phyloP scores from a whole-genome alignment of 2,113 vertebrate species.

The Tamias sibiricus region DNA sequence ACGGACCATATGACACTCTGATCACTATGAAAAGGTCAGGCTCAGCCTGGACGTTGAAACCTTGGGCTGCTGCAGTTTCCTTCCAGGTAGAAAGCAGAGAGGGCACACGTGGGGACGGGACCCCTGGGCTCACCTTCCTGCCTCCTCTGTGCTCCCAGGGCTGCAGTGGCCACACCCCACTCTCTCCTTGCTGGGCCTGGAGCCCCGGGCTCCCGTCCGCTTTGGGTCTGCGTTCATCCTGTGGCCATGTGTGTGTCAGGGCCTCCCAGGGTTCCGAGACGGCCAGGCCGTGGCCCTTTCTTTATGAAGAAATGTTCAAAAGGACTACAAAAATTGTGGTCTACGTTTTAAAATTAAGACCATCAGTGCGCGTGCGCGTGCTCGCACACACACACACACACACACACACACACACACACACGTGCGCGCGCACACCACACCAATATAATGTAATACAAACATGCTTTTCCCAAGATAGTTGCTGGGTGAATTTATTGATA shows the following conservation, averaged over 20 bases:
- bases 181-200: neutral
- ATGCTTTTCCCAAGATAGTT: neutral
- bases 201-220: neutral
- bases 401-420: too few relatives aligned
- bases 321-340: neutral
- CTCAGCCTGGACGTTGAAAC: neutral
- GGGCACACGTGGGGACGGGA: neutral
- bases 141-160: accelerated
- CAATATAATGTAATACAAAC: neutral
- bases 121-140: neutral
- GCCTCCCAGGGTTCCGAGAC: neutral
- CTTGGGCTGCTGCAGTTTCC: neutral
- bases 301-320: constrained; percentile 2
- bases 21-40: neutral
- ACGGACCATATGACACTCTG: neutral
- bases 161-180: neutral
- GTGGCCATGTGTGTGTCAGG: too few relatives aligned
- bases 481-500: neutral
- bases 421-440: too few relatives aligned
- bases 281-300: neutral
- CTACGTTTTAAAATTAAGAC: constrained; percentile 24
- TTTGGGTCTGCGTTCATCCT: accelerated
- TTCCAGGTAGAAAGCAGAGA: neutral
- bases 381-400: too few relatives aligned
- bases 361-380: neutral